Evolutionary conservation across 2,888 invertebrate species (phyloP).

Genomic region (Cremastinae sp.): DNA sequence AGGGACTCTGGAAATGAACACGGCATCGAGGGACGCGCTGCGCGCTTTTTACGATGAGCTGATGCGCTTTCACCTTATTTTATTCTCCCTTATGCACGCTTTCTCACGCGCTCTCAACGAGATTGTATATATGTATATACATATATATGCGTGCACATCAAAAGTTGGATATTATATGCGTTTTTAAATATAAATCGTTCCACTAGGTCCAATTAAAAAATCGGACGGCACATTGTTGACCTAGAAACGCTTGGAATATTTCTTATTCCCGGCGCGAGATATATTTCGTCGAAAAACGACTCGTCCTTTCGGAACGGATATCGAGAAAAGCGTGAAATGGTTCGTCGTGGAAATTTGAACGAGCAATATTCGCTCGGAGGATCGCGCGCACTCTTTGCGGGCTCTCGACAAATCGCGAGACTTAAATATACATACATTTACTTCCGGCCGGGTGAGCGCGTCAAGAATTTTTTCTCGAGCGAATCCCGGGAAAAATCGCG

Average conservation of each 20-base stretch:
- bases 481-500: conserved; percentile 37
- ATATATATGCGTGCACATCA: neutral
- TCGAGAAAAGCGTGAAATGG: conserved; percentile 6
- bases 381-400: conserved; percentile 15
- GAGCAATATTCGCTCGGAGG: conserved; percentile 12
- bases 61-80: conserved; percentile 65
- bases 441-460: conserved; percentile 57
- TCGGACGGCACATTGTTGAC: conserved; percentile 13
- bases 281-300: conserved; percentile 32
- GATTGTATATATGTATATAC: neutral
- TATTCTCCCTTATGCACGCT: conserved; percentile 54
- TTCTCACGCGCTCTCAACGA: too few relatives aligned
- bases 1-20: conserved; percentile 38
- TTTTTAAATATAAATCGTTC: neutral
- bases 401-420: conserved; percentile 9
- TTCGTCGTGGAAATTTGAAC: conserved; percentile 16
- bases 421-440: conserved; percentile 9
- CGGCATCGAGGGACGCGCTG: conserved; percentile 37
- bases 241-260: conserved; percentile 47
- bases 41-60: conserved; percentile 65
- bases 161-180: neutral
- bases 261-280: neutral
- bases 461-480: conserved; percentile 68
- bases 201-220: neutral
- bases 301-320: neutral